Evolutionary conservation across 64 coral and sea anemone genomes (phyloP), one percentile per base, ranked within the genome.

Genomic region (Montipora sp.): DNA sequence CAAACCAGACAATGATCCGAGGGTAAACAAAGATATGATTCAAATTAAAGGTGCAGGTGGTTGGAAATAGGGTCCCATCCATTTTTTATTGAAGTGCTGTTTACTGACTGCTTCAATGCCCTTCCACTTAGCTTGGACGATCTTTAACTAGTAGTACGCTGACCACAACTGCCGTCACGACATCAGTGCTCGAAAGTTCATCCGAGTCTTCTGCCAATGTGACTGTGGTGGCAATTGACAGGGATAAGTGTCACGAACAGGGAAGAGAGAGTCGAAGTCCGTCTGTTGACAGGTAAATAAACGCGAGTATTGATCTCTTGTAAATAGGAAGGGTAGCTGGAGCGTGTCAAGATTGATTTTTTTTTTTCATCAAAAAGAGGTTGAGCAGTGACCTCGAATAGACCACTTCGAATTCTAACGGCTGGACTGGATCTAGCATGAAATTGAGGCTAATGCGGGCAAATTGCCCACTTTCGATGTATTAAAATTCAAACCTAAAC

Each of bases 281-380:
- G 12, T 85, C 82, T 20, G 82, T 85, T 24, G 82, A 85, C 7
- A 85, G 82, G 82, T 85, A 85, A 11, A 61, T 44, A 43, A 7
- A 5, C 68, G 14, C 16, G 21, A 21, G 20, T 5, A n/a, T 71
- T 71, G 4, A 22, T 8, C 18, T 66, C 61, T 9, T 66, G 3
- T 14, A 66, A 66, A 14, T 55, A 55, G 4, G 5, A 7, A 55
- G 51, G 4, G 51, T 55, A 55, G 51, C 51, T 5, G 51, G 51
- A 55, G 6, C 51, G 51, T 7, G 51, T 5, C 51, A 10, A 7
- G 51, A 5, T 5, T 55, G 51, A 66, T 9, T 66, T 3, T 65
- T 65, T 65, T 66, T 12, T 66, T 66, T 36, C 36, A 36, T 36
- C 36, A 36, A 36, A 36, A 36, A 36, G 36, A 36, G 36, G 36